Evolutionary conservation across 2,888 invertebrate genomes (phyloP).

Genomic region (Fragum sueziense): DNA sequence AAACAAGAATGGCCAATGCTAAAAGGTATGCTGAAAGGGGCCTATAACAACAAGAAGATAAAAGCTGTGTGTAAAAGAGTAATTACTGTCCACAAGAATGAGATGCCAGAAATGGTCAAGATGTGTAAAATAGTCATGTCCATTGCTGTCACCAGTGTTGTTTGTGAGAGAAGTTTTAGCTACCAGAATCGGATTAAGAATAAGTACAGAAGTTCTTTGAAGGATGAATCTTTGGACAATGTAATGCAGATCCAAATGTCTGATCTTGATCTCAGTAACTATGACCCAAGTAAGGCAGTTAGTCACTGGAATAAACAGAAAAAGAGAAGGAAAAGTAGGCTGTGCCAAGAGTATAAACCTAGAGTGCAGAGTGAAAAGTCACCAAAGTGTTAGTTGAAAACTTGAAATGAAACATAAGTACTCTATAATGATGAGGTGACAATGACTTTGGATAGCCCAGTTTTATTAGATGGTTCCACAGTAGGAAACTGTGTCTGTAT

Average conservation of each 20-base stretch:
- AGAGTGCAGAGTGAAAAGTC: neutral
- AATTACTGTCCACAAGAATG: neutral
- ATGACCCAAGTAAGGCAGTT: neutral
- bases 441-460: too few relatives aligned
- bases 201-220: neutral
- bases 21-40: constrained; percentile 20
- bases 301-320: constrained; percentile 1
- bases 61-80: neutral
- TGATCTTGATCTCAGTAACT: neutral
- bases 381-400: neutral
- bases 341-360: neutral
- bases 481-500: too few relatives aligned
- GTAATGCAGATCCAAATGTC: neutral
- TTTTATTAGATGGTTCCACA: too few relatives aligned
- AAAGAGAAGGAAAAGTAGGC: constrained; percentile 18
- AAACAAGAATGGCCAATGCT: constrained; percentile 19
- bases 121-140: neutral
- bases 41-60: neutral
- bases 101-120: constrained; percentile 8
- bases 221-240: neutral
- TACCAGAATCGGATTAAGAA: neutral
- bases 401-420: too few relatives aligned
- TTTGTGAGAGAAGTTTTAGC: neutral
- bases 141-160: neutral
- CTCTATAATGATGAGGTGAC: too few relatives aligned